phyloP scores from a whole-genome alignment of 2,888 invertebrate genomes.

The Sicus ferrugineus region DNA sequence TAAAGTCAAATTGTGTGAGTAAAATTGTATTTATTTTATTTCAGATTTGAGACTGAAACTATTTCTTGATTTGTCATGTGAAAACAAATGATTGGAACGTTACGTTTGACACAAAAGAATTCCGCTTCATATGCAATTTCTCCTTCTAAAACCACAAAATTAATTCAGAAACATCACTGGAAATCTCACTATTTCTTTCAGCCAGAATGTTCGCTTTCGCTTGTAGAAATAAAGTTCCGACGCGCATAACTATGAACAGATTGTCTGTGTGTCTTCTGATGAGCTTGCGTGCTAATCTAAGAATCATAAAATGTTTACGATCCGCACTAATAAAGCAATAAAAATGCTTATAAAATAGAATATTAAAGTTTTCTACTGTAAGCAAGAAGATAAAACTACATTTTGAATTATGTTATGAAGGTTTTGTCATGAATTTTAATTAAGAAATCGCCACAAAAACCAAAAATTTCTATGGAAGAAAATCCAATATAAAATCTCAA shows the following conservation, averaged over 20 bases:
- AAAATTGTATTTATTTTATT: not conserved
- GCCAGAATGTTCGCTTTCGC: not conserved
- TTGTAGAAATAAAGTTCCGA: not conserved
- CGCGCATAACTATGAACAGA: not conserved
- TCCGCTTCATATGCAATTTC: not conserved
- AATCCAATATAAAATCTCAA: no score
- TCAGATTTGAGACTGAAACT: not conserved
- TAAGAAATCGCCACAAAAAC: no score
- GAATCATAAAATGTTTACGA: not conserved
- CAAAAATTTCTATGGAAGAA: no score
- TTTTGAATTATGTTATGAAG: no score
- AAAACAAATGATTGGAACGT: not conserved
- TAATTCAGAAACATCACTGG: not conserved
- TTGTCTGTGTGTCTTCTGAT: not conserved
- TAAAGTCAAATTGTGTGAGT: not conserved
- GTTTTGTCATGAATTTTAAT: no score
- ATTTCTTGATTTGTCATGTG: not conserved
- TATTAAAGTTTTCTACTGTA: not conserved
- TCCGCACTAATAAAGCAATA: not conserved
- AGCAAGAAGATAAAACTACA: no score
- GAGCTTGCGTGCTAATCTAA: no score
- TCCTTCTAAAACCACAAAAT: not conserved
- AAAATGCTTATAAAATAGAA: not conserved
- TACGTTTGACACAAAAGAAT: not conserved
- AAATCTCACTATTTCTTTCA: not conserved